A percentile compares a stretch with the other conserved stretches of the same genome.
Conservation (phyloP, 2,888 invertebrate species). For the Hybos culiciformis region DNA sequence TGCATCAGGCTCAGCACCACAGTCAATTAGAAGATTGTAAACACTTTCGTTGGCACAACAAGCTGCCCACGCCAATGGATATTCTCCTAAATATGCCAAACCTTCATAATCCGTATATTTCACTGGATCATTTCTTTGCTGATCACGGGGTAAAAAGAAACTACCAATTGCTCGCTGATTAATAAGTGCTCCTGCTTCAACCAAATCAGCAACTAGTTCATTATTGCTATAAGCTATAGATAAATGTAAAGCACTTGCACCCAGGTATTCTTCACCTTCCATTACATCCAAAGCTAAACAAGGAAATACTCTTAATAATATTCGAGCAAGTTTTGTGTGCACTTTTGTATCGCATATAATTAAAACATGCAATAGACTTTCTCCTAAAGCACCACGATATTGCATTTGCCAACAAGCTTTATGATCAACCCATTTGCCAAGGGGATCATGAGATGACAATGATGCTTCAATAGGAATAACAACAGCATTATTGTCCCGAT, state of each 20-base stretch:
- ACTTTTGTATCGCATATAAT: conserved; percentile 87
- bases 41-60: conserved; percentile 95
- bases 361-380: conserved; percentile 85
- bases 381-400: conserved; percentile 87
- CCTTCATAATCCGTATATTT: conserved; percentile 90
- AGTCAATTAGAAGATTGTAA: conserved; percentile 85
- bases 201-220: conserved; percentile 82
- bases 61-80: conserved; percentile 93
- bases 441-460: conserved; percentile 69
- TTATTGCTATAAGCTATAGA: conserved; percentile 95
- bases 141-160: conserved; percentile 92
- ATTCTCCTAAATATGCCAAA: conserved; percentile 92
- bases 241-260: conserved; percentile 85
- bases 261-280: conserved; percentile 94
- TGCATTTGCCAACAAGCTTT: conserved; percentile 98
- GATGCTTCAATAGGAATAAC: conserved; percentile 80
- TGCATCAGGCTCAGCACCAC: conserved; percentile 88
- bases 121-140: conserved; percentile 64
- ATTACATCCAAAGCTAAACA: conserved; percentile 85
- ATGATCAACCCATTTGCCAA: conserved; percentile 79
- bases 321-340: conserved; percentile 58
- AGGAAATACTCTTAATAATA: conserved; percentile 81
- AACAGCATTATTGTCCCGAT: conserved; percentile 68
- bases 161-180: conserved; percentile 88
- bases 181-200: conserved; percentile 84